phyloP scores from a whole-genome alignment of 2,888 invertebrate genomes.

The Hydroisotoma schaefferi region DNA sequence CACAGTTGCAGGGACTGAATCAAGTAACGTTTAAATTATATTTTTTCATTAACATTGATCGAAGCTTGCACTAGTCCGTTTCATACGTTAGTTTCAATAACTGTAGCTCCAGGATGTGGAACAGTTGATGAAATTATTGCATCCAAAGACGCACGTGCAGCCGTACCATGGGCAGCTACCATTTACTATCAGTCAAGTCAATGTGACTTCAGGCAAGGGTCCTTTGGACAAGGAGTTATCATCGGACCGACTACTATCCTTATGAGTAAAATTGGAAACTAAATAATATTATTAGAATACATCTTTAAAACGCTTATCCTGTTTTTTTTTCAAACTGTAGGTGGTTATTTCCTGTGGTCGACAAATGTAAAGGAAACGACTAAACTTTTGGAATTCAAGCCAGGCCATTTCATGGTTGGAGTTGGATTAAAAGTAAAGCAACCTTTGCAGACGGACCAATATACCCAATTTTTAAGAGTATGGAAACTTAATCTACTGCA shows the following conservation, averaged over 20 bases:
- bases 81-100: too few species aligned
- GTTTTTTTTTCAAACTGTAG: conserved; percentile 5
- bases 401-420: conserved; percentile 28
- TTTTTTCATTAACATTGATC: background rate
- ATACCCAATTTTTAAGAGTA: conserved; percentile 37
- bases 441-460: conserved; percentile 24
- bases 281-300: background rate
- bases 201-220: conserved; percentile 36
- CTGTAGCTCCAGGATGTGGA: conserved; percentile 28
- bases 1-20: conserved; percentile 4
- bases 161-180: conserved; percentile 33
- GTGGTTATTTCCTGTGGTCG: conserved; percentile 18
- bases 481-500: conserved; percentile 4
- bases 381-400: conserved; percentile 13
- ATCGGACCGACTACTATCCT: conserved; percentile 35
- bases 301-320: background rate
- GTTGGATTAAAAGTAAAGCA: conserved; percentile 29
- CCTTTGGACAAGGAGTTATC: conserved; percentile 37
- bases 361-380: background rate
- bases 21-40: conserved; percentile 10
- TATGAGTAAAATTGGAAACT: conserved; percentile 18
- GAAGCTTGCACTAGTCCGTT: background rate
- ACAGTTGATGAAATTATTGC: conserved; percentile 26
- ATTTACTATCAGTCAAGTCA: conserved; percentile 32
- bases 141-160: conserved; percentile 21